Evolutionary conservation across 2,797 vertebrate species (phyloP), one percentile per base, ranked within the genome.

Genomic region (Todus mexicanus): DNA sequence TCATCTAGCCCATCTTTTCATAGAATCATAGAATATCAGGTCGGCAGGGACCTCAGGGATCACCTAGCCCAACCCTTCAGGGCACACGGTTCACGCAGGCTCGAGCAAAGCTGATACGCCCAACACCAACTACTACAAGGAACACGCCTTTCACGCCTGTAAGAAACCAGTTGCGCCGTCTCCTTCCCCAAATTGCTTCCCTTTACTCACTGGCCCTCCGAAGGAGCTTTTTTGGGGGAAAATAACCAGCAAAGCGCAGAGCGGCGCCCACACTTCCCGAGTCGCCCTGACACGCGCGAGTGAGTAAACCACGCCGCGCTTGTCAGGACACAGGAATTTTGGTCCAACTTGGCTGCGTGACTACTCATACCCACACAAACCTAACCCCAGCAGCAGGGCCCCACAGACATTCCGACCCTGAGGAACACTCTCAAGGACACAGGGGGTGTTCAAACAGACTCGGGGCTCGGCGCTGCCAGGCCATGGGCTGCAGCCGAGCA

Each of bases 301-400:
- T 40, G 74, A 86, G 63, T n/a, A n/a, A n/a, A n/a, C n/a, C n/a
- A n/a, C 11, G 29, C 25, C 18, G 8, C 9, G 0, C 59, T 20
- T 60, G 68, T 94, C 83, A 95, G 84, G 64, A 19, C 84, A 43
- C 74, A 77, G 38, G 88, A 92, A 96, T 93, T 86, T 74, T 5
- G 3, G 43, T 42, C 40, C 19, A 66, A 68, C 56, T 90, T 82
- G 50, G 45, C 81, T 38, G 33, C 26, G 4, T 54, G 78, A 77
- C 89, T 42, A 29, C 45, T 56, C 64, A 11, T 9, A 45, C 47
- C 86, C 80, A 40, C 73, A 53, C 43, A 15, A n/a, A 8, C 70
- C 38, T n/a, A 60, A 48, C 8, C 25, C 54, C 11, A 3, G n/a
- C n/a, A 80, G 35, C 7, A 3, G 47, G 37, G 50, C 15, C 54